These are phyloP conservation scores for Heliconius ethilla DNA, from an alignment of 2,888 invertebrate genomes.

Conservation along the genomic window DNA sequence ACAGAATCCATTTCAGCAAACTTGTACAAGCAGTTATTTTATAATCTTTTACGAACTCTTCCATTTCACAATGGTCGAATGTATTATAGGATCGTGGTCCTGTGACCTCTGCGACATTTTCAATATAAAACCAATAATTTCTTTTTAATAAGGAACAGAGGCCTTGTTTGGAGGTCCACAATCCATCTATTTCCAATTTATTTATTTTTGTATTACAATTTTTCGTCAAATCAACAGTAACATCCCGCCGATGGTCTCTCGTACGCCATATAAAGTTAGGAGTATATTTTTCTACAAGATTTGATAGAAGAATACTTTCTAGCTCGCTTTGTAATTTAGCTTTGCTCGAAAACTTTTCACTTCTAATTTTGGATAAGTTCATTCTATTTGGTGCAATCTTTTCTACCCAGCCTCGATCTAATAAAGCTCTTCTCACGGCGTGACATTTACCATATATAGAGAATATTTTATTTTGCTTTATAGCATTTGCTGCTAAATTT, in stretches of 20 bases:
- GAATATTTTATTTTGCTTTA: conserved; percentile 78
- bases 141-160: conserved; percentile 81
- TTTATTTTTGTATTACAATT: conserved; percentile 62
- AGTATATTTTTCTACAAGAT: conserved; percentile 63
- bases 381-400: conserved; percentile 78
- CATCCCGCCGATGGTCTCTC: conserved; percentile 53
- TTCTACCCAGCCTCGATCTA: conserved; percentile 87
- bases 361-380: conserved; percentile 66
- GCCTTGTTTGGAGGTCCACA: conserved; percentile 76
- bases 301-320: conserved; percentile 70
- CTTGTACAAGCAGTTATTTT: conserved; percentile 89
- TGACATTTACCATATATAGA: conserved; percentile 78
- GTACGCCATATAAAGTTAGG: conserved; percentile 72
- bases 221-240: conserved; percentile 56
- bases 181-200: conserved; percentile 65
- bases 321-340: conserved; percentile 60
- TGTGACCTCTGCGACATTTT: conserved; percentile 83
- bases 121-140: conserved; percentile 84
- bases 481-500: conserved; percentile 73
- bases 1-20: conserved; percentile 84
- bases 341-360: conserved; percentile 55
- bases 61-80: conserved; percentile 79
- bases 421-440: conserved; percentile 81
- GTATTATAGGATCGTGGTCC: conserved; percentile 88
- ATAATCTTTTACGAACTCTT: conserved; percentile 86